Conservation (phyloP, 1,140 invertebrate species). For the Mizuhopecten yessoensis region DNA sequence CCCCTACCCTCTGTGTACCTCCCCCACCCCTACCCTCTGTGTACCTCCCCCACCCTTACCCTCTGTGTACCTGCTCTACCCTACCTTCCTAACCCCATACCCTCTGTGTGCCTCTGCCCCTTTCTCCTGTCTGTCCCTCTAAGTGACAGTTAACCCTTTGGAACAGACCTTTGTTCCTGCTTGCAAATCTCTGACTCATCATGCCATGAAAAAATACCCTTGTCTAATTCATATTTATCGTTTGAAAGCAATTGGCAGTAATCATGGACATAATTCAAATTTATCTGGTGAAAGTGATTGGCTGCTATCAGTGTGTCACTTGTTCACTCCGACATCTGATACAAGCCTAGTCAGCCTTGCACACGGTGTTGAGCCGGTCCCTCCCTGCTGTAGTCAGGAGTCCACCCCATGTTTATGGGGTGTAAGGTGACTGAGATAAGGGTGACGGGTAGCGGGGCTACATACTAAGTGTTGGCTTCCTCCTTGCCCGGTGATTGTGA, state of each 20-base stretch:
- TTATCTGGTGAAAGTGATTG: slow-evolving; percentile 38
- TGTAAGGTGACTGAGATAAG: slow-evolving; percentile 2
- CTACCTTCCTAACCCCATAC: background rate
- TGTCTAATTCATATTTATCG: slow-evolving; percentile 18
- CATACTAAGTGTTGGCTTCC: background rate
- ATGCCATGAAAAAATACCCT: background rate
- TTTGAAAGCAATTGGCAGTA: slow-evolving; percentile 32
- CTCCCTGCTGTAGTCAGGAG: background rate
- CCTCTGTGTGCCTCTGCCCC: background rate
- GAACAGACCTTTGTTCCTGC: slow-evolving; percentile 2
- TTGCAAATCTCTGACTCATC: slow-evolving; percentile 38
- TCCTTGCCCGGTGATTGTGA: background rate
- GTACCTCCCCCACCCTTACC: background rate
- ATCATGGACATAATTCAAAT: slow-evolving; percentile 35
- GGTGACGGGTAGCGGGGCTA: background rate
- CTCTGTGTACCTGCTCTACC: background rate
- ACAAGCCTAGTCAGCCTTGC: background rate
- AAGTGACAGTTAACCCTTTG: background rate
- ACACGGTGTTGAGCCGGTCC: background rate
- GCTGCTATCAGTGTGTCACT: slow-evolving; percentile 1
- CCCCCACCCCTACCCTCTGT: too few species aligned
- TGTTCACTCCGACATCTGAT: background rate
- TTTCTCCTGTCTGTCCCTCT: background rate
- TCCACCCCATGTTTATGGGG: background rate
- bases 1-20: too few species aligned